Conservation (phyloP, 1,140 invertebrate species). For the Platyscapa corneri region DNA sequence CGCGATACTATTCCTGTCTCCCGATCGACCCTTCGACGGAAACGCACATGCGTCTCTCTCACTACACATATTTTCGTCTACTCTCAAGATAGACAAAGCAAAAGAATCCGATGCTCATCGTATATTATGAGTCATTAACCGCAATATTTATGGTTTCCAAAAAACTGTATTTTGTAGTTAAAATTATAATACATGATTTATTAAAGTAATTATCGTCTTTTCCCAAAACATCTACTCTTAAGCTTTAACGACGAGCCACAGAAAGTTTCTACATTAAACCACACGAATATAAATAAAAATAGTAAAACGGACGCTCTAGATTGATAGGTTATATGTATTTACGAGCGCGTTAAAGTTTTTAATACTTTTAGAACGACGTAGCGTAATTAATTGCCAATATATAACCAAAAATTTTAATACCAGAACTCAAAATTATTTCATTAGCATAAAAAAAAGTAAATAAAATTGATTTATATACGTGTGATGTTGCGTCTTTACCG, state of each 20-base stretch:
- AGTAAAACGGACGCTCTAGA: not conserved
- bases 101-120: not conserved
- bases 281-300: too few species aligned
- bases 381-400: too few species aligned
- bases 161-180: conserved; percentile 3
- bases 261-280: not conserved
- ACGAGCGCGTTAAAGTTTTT: too few species aligned
- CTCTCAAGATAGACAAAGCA: not conserved
- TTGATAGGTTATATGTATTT: not conserved
- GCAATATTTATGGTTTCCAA: not conserved
- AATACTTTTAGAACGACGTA: too few species aligned
- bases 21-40: not conserved
- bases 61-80: not conserved
- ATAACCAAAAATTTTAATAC: too few species aligned
- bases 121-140: not conserved
- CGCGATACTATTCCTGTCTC: conserved; percentile 3
- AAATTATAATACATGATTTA: not conserved
- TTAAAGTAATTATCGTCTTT: not conserved
- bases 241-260: not conserved
- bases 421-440: too few species aligned
- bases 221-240: not conserved
- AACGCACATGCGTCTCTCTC: not conserved
- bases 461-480: too few species aligned
- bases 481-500: too few species aligned
- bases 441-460: too few species aligned